Evolutionary conservation across 2,888 invertebrate species (phyloP).

Genomic region (Yponomeuta plumbellus): DNA sequence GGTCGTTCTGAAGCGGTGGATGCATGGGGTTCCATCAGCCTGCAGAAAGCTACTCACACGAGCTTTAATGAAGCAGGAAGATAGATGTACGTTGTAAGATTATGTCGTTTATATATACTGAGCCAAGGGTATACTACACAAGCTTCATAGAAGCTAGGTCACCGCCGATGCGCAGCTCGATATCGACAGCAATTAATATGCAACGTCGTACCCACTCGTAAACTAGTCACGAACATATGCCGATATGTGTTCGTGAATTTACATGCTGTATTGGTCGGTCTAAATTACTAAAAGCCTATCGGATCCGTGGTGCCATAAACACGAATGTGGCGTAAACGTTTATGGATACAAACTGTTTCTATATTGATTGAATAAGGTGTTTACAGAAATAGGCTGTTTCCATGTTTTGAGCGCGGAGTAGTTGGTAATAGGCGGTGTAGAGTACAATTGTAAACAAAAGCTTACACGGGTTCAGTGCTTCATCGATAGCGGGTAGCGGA

Average conservation of each 20-base stretch:
- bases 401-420: not conserved
- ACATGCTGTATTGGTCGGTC: conserved; percentile 10
- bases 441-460: conserved; percentile 15
- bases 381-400: not conserved
- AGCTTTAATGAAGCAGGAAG: not conserved
- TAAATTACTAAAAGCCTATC: not conserved
- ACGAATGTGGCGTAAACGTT: not conserved
- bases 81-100: not conserved
- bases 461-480: conserved; percentile 8
- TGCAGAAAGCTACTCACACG: conserved; percentile 22
- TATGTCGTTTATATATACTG: not conserved
- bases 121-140: not conserved
- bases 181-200: conserved; percentile 74
- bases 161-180: conserved; percentile 62
- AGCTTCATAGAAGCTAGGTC: conserved; percentile 50
- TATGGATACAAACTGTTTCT: not conserved
- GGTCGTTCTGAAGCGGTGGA: not conserved
- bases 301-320: not conserved
- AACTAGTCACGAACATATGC: conserved; percentile 75
- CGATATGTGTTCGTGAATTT: conserved; percentile 62
- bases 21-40: conserved; percentile 6
- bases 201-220: conserved; percentile 70
- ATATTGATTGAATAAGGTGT: conserved; percentile 1
- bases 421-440: conserved; percentile 1
- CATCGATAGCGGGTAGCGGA: conserved; percentile 12